These are phyloP conservation scores for Aythya baeri DNA, from an alignment of 2,113 vertebrate genomes.

Conservation along the genomic window DNA sequence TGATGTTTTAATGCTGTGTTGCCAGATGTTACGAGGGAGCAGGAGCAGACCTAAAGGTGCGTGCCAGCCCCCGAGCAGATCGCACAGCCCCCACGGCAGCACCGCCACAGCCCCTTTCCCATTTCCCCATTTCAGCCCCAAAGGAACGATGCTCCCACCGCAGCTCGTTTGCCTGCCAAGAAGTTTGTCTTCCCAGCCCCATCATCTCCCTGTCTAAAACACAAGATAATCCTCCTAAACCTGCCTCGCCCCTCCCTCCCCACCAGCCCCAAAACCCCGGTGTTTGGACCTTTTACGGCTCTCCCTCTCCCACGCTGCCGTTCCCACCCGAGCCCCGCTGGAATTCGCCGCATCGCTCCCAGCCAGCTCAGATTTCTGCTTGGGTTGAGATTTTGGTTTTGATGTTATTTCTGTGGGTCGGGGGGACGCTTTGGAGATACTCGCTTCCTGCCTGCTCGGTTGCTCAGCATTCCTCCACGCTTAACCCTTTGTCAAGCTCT, in stretches of 20 bases:
- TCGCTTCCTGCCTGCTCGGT: not conserved
- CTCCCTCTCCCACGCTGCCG: rapidly evolving
- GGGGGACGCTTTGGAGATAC: not conserved
- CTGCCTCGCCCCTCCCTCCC: not conserved
- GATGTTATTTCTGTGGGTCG: not conserved
- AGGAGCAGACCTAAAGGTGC: not conserved
- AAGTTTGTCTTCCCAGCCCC: rapidly evolving
- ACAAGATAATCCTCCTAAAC: rapidly evolving
- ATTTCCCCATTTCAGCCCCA: no score
- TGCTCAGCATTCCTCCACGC: not conserved
- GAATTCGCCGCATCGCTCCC: not conserved
- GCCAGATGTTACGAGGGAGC: not conserved
- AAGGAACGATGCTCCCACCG: no score
- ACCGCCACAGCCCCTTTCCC: no score
- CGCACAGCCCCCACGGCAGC: no score
- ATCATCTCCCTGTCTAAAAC: not conserved
- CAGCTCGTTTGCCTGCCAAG: not conserved
- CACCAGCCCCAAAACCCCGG: not conserved
- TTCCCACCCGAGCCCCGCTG: not conserved
- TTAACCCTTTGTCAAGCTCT: conserved; percentile 1
- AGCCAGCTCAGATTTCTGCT: not conserved
- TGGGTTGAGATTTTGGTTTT: not conserved
- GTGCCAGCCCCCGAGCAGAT: no score
- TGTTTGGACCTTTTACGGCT: not conserved
- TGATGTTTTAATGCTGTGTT: rapidly evolving